phyloP scores from a whole-genome alignment of 1,140 invertebrate species.

The Camponotus pennsylvanicus region DNA sequence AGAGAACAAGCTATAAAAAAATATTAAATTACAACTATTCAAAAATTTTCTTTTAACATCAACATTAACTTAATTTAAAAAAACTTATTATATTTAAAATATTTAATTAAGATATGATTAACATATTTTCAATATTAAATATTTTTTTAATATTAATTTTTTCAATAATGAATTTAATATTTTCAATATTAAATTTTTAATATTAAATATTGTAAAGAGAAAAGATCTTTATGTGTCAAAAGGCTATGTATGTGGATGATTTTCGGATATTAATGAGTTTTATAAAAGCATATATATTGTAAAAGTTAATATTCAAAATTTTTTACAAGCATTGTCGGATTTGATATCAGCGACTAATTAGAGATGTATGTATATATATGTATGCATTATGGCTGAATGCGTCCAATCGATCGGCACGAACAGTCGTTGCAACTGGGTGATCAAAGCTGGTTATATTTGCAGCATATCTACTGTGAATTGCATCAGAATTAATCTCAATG shows the following conservation, averaged over 20 bases:
- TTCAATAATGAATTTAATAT: too few relatives aligned
- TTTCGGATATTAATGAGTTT: background rate
- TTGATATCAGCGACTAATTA: constrained; percentile 45
- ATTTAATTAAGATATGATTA: background rate
- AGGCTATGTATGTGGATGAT: background rate
- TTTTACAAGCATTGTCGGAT: background rate
- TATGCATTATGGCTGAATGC: constrained; percentile 48
- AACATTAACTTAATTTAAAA: background rate
- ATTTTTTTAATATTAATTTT: too few relatives aligned
- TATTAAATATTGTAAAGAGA: background rate
- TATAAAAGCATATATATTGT: background rate
- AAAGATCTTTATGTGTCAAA: background rate
- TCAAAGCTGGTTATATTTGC: constrained; percentile 52
- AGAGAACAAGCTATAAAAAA: background rate
- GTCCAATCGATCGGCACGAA: constrained; percentile 38
- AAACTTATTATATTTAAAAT: too few relatives aligned
- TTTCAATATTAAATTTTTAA: background rate
- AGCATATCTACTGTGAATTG: constrained; percentile 26
- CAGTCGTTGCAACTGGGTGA: constrained; percentile 31
- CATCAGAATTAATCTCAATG: constrained; percentile 38
- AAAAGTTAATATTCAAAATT: background rate
- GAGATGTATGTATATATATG: constrained; percentile 35
- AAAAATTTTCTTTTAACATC: background rate
- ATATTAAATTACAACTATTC: too few relatives aligned
- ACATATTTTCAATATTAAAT: background rate